Percentiles rank a stretch among this genome's conserved stretches.
Conservation (phyloP, 2,113 vertebrate species). For the Hemicordylus capensis region DNA sequence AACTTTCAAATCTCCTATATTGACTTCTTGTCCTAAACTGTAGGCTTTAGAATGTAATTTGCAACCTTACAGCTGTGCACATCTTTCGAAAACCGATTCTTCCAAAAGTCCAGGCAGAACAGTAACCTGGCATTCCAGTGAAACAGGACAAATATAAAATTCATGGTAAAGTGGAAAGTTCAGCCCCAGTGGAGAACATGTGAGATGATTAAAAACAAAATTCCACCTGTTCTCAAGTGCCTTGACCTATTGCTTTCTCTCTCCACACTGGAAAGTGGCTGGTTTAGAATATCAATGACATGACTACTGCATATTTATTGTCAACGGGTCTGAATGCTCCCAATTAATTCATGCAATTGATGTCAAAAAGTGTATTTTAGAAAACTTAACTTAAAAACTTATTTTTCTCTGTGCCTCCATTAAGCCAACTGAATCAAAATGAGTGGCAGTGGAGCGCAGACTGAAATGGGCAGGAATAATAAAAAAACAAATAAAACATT, state of each 20-base stretch:
- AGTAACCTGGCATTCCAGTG: background rate
- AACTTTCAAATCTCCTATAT: background rate
- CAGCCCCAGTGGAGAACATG: background rate
- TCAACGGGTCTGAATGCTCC: background rate
- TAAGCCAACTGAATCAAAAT: background rate
- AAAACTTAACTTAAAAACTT: background rate
- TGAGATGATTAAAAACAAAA: constrained; percentile 1
- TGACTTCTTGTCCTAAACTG: background rate
- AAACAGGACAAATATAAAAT: constrained; percentile 3
- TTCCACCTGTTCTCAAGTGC: background rate
- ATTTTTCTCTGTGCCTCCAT: background rate
- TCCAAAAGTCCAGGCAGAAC: background rate
- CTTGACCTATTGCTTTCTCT: constrained; percentile 3
- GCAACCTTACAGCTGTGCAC: background rate
- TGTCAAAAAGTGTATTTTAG: background rate
- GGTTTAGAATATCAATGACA: background rate
- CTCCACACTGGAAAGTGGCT: background rate
- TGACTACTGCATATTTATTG: background rate
- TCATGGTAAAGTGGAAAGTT: background rate
- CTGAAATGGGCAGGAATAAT: background rate
- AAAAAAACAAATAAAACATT: background rate
- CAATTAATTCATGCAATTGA: background rate
- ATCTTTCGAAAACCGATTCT: background rate
- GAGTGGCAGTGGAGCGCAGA: background rate
- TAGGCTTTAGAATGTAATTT: background rate